Evolutionary conservation across 2,113 vertebrate species (phyloP), one percentile per base, ranked within the genome.

Genomic region (Lipotes vexillifer): DNA sequence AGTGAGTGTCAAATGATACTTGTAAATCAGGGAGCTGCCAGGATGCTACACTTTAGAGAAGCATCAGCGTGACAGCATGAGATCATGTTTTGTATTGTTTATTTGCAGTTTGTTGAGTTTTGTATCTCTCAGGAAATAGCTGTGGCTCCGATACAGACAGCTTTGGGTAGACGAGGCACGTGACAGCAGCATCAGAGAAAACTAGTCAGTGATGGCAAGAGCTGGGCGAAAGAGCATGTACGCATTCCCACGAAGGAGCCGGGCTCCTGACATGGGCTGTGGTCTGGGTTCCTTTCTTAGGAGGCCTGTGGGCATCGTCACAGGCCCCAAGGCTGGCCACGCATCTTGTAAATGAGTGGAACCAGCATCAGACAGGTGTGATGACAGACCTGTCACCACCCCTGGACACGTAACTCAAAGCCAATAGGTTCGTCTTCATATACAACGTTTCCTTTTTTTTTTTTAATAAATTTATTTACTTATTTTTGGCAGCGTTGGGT

Each of bases 41-140:
- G 4, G 10, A 13, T 61, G 21, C 82, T 52, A 61, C 69, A 55
- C 1, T 78, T 83, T 44, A 84, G 89, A 83, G 85, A 52, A 66
- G 49, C 33, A 71, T 78, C 33, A 80, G 74, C 65, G 31, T 77
- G 87, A 81, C 92, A 97, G 55, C 57, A 65, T 92, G 94, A 97
- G 86, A 59, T 92, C 89, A 84, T 88, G 78, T 74, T 97, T 92
- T 69, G 38, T 72, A 74, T 57, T 97, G 94, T 87, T 97, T 93
- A 29, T 97, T 94, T 97, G 96, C 86, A 80, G 20, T 97, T 94
- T 94, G 80, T 85, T 94, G 90, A 82, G 55, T 81, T 97, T 96
- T 93, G 61, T 41, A 49, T 86, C 96, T 93, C 94, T 95, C 77
- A 96, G 96, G 97, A 97, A 97, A 94, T 97, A 96, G 71, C 61